Percentiles rank a stretch among this genome's conserved stretches.
These are phyloP conservation scores for Callitettix versicolor DNA, from an alignment of 1,140 invertebrate genomes.

Conservation along the genomic window DNA sequence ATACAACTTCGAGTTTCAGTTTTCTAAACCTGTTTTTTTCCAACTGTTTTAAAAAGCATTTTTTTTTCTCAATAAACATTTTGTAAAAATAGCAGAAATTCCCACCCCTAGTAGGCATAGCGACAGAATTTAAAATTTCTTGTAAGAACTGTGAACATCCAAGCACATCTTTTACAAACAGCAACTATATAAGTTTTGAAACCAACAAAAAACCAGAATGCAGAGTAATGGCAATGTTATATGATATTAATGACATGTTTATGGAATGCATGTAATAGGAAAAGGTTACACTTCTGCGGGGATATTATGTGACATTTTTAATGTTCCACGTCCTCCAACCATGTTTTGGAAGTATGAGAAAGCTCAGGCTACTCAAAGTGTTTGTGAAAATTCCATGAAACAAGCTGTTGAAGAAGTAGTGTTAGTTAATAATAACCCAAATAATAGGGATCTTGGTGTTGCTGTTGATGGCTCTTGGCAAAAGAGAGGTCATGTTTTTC, in stretches of 20 bases:
- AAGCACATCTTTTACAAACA: not conserved
- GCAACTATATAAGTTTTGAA: not conserved
- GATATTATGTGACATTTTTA: constrained; percentile 15
- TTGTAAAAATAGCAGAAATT: too few species aligned
- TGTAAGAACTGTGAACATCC: not conserved
- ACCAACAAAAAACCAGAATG: not conserved
- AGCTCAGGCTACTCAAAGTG: not conserved
- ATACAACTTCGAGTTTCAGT: too few species aligned
- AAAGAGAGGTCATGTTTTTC: constrained; percentile 6
- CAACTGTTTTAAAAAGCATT: too few species aligned
- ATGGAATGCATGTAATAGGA: constrained; percentile 1
- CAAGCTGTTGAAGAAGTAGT: constrained; percentile 11
- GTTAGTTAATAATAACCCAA: constrained; percentile 3
- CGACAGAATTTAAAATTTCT: not conserved
- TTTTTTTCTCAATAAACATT: too few species aligned
- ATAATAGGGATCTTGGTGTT: constrained; percentile 4
- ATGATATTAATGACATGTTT: constrained; percentile 11
- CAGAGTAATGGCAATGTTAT: too few species aligned
- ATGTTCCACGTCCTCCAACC: constrained; percentile 12
- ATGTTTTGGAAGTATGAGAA: not conserved
- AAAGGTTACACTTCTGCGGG: constrained; percentile 5
- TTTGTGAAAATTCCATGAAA: constrained; percentile 12
- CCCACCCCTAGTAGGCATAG: too few species aligned
- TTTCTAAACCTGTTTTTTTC: too few species aligned
- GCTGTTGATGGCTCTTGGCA: constrained; percentile 14